Evolutionary conservation across 2,113 vertebrate genomes (phyloP).

Genomic region (Dascyllus trimaculatus): DNA sequence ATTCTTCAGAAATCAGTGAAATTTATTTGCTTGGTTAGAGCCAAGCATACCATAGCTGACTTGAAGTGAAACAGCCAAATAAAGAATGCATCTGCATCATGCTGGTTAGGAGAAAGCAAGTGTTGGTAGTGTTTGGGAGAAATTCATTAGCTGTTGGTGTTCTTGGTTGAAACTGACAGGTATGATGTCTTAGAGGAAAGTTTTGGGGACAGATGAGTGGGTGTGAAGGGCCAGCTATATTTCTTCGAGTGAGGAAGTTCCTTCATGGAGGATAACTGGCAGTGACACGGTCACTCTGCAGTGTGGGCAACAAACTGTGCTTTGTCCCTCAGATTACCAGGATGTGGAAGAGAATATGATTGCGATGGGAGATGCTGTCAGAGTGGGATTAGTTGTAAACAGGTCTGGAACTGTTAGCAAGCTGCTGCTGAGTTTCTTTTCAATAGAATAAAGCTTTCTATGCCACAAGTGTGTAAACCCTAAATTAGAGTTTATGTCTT

Average conservation of each 20-base stretch:
- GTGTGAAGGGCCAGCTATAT: slow-evolving; percentile 2
- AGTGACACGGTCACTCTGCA: slow-evolving; percentile 19
- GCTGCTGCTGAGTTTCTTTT: background rate
- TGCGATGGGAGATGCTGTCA: slow-evolving; percentile 8
- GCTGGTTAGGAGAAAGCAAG: slow-evolving; percentile 10
- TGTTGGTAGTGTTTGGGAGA: background rate
- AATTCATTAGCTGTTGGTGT: background rate
- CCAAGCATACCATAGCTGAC: background rate
- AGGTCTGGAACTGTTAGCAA: background rate
- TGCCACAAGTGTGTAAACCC: background rate
- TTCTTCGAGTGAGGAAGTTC: slow-evolving; percentile 22
- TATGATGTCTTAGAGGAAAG: background rate
- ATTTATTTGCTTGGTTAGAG: background rate
- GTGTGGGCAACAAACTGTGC: slow-evolving; percentile 17
- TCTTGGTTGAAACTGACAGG: background rate
- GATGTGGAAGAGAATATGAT: background rate
- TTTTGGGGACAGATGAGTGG: slow-evolving; percentile 18
- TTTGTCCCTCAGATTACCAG: background rate
- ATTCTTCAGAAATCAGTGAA: too few relatives aligned
- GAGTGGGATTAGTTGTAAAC: background rate
- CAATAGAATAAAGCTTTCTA: background rate
- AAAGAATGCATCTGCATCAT: background rate
- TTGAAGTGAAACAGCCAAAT: slow-evolving; percentile 18
- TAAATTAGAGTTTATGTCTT: background rate
- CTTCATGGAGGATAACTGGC: slow-evolving; percentile 18